Evolutionary conservation across 2,888 invertebrate genomes (phyloP), one percentile per base, ranked within the genome.

Genomic region (Cremastobaeus sp.): DNA sequence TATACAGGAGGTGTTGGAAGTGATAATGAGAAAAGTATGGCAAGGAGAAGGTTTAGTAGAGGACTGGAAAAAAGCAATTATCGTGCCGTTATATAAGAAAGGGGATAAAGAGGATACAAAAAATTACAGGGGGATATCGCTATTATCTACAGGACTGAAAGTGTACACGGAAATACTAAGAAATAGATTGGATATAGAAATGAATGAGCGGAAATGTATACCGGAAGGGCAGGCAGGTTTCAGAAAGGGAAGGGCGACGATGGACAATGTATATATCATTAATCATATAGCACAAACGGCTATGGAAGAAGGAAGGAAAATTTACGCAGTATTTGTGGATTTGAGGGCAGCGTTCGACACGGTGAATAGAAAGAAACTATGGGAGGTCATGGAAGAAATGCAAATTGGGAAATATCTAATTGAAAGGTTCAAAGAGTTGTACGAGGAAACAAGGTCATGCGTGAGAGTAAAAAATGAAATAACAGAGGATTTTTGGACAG

Each of bases 41-140:
- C 32, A 20, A 39, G 39, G 15, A 39, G 39, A 39, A 39, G 39
- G 39, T 3, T 3, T 39, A 3, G 14, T 15, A 15, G 39, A 39
- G n/a, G 34, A 32, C n/a, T 32, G 34, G 34, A 32, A n/a, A n/a
- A n/a, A n/a, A 11, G 34, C 34, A n/a, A 32, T 15, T 15, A 14
- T 39, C 3, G 39, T 39, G 15, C 39, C 39, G n/a, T 17, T 39
- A 15, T 17, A 39, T 39, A 39, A 39, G 14, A 39, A 39, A 17
- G 39, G 39, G n/a, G n/a, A 39, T n/a, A 39, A 15, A n/a, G 39
- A 39, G 14, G 39, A 14, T 3, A 39, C 17, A n/a, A 39, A 12
- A 17, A 39, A 39, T 14, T 39, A 39, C n/a, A 18, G 20, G 17
- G 39, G 15, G 8, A 39, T 39, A 3, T 15, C 15, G 15, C 14